Conservation (phyloP, 2,113 vertebrate genomes). For the Brachirus orientalis region DNA sequence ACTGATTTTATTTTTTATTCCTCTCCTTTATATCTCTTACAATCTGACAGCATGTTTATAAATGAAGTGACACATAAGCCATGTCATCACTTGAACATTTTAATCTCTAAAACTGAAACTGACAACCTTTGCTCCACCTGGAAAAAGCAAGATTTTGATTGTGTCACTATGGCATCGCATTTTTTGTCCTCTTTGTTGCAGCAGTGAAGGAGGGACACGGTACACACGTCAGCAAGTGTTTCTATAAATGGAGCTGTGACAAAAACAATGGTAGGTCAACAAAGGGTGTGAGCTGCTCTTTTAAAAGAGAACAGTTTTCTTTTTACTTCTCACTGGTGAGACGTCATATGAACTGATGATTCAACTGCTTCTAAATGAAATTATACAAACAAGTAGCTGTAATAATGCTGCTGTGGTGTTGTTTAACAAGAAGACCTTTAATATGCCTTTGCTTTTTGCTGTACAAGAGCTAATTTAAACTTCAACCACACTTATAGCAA, state of each 20-base stretch:
- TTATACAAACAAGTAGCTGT: not conserved
- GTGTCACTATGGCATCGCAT: not conserved
- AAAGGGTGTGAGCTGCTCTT: slow-evolving; percentile 40
- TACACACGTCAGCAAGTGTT: slow-evolving; percentile 42
- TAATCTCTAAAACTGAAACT: not conserved
- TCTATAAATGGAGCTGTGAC: slow-evolving; percentile 16
- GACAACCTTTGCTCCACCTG: not conserved
- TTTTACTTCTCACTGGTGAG: not conserved
- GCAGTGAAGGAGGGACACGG: slow-evolving; percentile 22
- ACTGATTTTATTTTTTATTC: not conserved
- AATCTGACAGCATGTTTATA: not conserved
- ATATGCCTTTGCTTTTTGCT: not conserved
- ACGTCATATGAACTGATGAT: slow-evolving; percentile 12
- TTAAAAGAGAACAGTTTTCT: not conserved
- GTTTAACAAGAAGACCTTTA: not conserved
- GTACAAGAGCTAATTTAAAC: not conserved
- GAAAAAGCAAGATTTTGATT: not conserved
- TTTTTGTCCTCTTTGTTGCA: slow-evolving; percentile 23
- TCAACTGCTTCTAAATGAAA: slow-evolving; percentile 36
- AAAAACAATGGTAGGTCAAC: slow-evolving; percentile 40
- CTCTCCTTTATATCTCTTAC: not conserved
- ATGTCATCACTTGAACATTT: not conserved
- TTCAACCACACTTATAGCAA: not conserved
- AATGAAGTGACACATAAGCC: not conserved
- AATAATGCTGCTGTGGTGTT: not conserved